phyloP scores from a whole-genome alignment of 92 coral and sea anemone genomes.

The Palythoa grandis region DNA sequence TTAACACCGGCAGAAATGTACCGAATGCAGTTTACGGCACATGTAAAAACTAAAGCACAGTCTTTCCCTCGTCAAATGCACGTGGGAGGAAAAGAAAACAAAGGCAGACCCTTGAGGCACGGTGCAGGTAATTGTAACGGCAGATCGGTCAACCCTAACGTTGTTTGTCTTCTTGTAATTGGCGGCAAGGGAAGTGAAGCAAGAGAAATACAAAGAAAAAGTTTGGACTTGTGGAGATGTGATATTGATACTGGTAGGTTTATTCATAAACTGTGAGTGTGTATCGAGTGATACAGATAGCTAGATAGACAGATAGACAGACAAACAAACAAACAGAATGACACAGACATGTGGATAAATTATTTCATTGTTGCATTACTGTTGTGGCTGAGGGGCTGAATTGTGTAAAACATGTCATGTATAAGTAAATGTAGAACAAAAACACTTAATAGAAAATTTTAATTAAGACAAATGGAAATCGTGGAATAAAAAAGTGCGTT shows the following conservation, averaged over 20 bases:
- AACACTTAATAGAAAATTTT: too few relatives aligned
- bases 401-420: too few relatives aligned
- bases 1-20: constrained; percentile 42
- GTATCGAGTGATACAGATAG: neutral
- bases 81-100: neutral
- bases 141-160: constrained; percentile 33
- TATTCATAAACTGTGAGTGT: neutral
- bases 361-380: too few relatives aligned
- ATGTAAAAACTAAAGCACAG: constrained; percentile 11
- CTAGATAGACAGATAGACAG: too few relatives aligned
- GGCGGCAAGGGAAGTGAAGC: constrained; percentile 86
- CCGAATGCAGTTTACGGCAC: constrained; percentile 1
- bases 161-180: constrained; percentile 78
- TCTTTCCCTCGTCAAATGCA: constrained; percentile 37
- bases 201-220: constrained; percentile 75
- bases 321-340: neutral
- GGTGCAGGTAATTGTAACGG: neutral
- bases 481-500: too few relatives aligned
- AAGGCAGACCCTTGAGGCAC: neutral
- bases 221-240: constrained; percentile 94
- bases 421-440: too few relatives aligned
- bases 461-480: too few relatives aligned
- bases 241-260: constrained; percentile 82
- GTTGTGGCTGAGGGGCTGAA: too few relatives aligned
- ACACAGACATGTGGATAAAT: too few relatives aligned